Conservation (phyloP, 2,888 invertebrate species). For the Leptopterna dolabrata region DNA sequence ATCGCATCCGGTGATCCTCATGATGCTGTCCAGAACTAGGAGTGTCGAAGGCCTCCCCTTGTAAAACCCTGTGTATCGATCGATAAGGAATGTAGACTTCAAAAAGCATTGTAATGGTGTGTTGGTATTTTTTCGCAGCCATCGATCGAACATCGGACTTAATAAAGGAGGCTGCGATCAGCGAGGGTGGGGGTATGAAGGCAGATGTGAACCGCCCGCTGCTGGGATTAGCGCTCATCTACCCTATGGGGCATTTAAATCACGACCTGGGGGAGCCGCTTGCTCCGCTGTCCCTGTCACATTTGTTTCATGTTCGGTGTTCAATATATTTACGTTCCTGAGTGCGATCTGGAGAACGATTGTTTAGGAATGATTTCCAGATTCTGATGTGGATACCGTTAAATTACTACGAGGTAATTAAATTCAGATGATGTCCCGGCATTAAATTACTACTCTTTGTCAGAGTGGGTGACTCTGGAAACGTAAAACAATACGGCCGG, state of each 20-base stretch:
- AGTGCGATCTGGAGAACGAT: too few species aligned
- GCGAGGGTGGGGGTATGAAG: background rate
- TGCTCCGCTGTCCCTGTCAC: background rate
- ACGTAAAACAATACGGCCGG: too few species aligned
- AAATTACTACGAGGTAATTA: too few species aligned
- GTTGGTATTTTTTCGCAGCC: background rate
- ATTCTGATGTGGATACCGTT: too few species aligned
- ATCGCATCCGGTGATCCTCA: too few species aligned
- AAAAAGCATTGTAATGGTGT: background rate
- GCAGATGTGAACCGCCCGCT: background rate
- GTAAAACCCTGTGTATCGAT: background rate
- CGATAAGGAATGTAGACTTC: background rate
- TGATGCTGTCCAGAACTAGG: too few species aligned
- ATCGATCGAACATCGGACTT: background rate
- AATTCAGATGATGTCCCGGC: too few species aligned
- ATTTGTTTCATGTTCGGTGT: background rate
- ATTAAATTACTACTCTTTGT: too few species aligned
- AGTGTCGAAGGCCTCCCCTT: too few species aligned
- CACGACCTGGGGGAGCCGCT: background rate
- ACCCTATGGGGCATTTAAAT: background rate
- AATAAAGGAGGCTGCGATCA: background rate
- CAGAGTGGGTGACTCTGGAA: too few species aligned
- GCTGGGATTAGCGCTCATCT: background rate
- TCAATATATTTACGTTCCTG: too few species aligned
- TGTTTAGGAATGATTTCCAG: too few species aligned